Conservation (phyloP, 2,888 invertebrate genomes). For the Lysandra bellargus region DNA sequence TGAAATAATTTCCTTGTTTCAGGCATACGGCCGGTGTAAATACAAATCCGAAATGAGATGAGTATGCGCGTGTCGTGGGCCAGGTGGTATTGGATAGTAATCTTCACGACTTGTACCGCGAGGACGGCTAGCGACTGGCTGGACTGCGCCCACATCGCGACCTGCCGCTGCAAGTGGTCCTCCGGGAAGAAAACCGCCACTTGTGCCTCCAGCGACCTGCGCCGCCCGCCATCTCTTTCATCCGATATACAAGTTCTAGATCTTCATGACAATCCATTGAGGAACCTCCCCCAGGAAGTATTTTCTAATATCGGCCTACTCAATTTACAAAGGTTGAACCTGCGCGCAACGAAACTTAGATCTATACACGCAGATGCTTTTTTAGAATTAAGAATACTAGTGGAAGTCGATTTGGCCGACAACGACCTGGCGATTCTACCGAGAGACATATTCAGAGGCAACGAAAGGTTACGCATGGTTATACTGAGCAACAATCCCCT, state of each 20-base stretch:
- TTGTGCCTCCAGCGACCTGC: slow-evolving; percentile 90
- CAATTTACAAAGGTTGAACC: slow-evolving; percentile 91
- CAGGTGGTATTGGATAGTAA: slow-evolving; percentile 78
- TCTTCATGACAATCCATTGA: slow-evolving; percentile 89
- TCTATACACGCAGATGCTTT: slow-evolving; percentile 92
- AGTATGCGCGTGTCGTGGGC: slow-evolving; percentile 80
- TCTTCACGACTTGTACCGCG: slow-evolving; percentile 75
- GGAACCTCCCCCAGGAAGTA: slow-evolving; percentile 87
- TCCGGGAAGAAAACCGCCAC: slow-evolving; percentile 94
- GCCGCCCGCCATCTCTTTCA: slow-evolving; percentile 85
- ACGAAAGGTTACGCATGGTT: slow-evolving; percentile 89
- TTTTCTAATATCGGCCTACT: slow-evolving; percentile 89
- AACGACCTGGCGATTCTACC: slow-evolving; percentile 88
- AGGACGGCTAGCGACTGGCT: slow-evolving; percentile 87
- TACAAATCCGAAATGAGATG: slow-evolving; percentile 78
- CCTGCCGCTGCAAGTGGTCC: slow-evolving; percentile 95
- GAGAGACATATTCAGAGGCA: slow-evolving; percentile 90
- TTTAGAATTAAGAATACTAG: slow-evolving; percentile 89
- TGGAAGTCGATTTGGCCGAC: slow-evolving; percentile 92
- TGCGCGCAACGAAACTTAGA: slow-evolving; percentile 87
- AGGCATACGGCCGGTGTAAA: slow-evolving; percentile 76
- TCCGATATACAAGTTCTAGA: slow-evolving; percentile 86
- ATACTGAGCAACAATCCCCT: slow-evolving; percentile 92
- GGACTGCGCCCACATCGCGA: slow-evolving; percentile 90
- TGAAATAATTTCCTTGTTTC: slow-evolving; percentile 58